These are phyloP conservation scores for Berghia stephanieae DNA, from an alignment of 1,140 invertebrate species.

Conservation along the genomic window DNA sequence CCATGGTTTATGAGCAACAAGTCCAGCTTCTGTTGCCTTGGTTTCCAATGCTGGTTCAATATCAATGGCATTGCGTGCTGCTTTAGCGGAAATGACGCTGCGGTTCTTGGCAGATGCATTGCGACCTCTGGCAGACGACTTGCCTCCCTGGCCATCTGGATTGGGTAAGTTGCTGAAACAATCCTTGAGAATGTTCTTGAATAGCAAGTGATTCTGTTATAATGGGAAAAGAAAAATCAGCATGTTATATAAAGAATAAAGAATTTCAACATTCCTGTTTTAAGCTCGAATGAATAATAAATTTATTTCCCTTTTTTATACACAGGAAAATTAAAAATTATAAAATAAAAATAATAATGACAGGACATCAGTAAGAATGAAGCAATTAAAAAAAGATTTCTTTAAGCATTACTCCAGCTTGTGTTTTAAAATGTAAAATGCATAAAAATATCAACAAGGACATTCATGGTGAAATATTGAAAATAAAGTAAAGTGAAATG, in stretches of 20 bases:
- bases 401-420: too few relatives aligned
- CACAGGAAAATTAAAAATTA: too few relatives aligned
- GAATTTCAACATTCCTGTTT: neutral
- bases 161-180: constrained; percentile 62
- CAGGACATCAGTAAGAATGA: neutral
- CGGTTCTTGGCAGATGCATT: constrained; percentile 49
- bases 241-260: neutral
- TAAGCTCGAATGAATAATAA: neutral
- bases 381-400: neutral
- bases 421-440: too few relatives aligned
- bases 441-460: too few relatives aligned
- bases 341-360: neutral
- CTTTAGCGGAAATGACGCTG: constrained; percentile 10
- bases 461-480: too few relatives aligned
- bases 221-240: neutral
- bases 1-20: constrained; percentile 63
- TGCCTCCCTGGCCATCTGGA: constrained; percentile 28
- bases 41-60: constrained; percentile 57
- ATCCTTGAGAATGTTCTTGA: constrained; percentile 61
- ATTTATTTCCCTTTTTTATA: neutral
- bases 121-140: constrained; percentile 6
- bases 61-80: constrained; percentile 34
- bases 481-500: too few relatives aligned
- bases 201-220: constrained; percentile 55
- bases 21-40: constrained; percentile 53